A percentile compares a stretch with the other conserved stretches of the same genome.
phyloP scores from a whole-genome alignment of 2,888 invertebrate genomes.

The Napeogenes inachia region DNA sequence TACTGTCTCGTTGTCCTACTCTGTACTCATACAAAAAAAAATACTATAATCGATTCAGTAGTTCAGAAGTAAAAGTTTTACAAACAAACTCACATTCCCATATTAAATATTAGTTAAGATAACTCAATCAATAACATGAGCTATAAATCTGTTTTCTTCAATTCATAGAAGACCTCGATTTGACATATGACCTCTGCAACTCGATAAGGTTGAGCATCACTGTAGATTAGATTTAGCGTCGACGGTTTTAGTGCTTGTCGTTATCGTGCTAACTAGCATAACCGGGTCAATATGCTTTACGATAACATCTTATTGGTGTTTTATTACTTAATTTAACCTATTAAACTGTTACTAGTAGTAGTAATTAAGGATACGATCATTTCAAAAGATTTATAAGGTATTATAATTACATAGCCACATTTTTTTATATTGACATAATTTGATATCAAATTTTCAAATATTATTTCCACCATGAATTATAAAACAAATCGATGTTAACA shows the following conservation, averaged over 20 bases:
- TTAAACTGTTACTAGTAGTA: not conserved
- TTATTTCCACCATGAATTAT: too few relatives aligned
- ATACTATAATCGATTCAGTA: too few relatives aligned
- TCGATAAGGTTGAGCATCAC: slow-evolving; percentile 1
- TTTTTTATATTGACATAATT: not conserved
- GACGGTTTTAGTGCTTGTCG: not conserved
- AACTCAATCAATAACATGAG: not conserved
- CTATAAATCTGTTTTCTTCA: slow-evolving; percentile 1
- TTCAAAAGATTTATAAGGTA: not conserved
- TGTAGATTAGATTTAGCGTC: slow-evolving; percentile 1
- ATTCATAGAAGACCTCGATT: not conserved
- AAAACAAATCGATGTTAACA: too few relatives aligned
- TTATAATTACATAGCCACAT: not conserved
- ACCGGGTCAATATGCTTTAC: not conserved
- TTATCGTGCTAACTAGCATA: not conserved
- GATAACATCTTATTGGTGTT: not conserved
- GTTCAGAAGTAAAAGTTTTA: too few relatives aligned
- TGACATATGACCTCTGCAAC: not conserved
- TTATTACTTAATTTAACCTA: not conserved
- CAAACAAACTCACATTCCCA: too few relatives aligned
- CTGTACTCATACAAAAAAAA: too few relatives aligned
- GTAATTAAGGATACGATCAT: not conserved
- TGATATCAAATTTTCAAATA: not conserved
- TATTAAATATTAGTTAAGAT: too few relatives aligned
- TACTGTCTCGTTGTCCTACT: too few relatives aligned